Percentiles rank a stretch among this genome's conserved stretches.
Conservation (phyloP, 2,113 vertebrate genomes). For the Gymnorhina tibicen region DNA sequence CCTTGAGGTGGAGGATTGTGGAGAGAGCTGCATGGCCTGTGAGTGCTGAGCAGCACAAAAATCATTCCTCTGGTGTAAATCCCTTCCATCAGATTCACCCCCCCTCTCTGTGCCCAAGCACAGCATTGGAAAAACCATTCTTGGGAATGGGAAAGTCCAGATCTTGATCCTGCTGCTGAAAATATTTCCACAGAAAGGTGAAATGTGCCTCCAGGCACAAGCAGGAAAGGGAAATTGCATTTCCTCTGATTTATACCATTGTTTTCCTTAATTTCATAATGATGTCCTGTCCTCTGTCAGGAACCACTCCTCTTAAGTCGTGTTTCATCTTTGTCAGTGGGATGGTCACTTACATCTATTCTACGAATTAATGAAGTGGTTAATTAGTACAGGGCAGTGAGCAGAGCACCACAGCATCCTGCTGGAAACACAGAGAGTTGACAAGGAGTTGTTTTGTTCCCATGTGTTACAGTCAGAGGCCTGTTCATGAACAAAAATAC, state of each 20-base stretch:
- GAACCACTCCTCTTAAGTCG: not conserved
- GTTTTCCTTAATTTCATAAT: not conserved
- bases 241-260: not conserved
- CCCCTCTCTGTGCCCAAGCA: not conserved
- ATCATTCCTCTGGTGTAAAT: rapidly evolving
- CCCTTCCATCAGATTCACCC: not conserved
- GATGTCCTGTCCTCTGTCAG: not conserved
- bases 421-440: not conserved
- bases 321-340: not conserved
- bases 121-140: not conserved
- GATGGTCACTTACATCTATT: not conserved
- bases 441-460: not conserved
- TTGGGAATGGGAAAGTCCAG: not conserved
- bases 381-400: not conserved
- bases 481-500: not conserved
- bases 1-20: not conserved
- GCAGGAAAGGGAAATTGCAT: not conserved
- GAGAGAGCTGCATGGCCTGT: not conserved
- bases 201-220: not conserved
- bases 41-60: not conserved
- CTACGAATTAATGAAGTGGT: not conserved
- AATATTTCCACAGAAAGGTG: not conserved
- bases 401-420: not conserved
- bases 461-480: not conserved
- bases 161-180: not conserved